Percentiles rank a stretch among this genome's conserved stretches.
phyloP scores from a whole-genome alignment of 2,888 invertebrate species.

The Galeruca laticollis region DNA sequence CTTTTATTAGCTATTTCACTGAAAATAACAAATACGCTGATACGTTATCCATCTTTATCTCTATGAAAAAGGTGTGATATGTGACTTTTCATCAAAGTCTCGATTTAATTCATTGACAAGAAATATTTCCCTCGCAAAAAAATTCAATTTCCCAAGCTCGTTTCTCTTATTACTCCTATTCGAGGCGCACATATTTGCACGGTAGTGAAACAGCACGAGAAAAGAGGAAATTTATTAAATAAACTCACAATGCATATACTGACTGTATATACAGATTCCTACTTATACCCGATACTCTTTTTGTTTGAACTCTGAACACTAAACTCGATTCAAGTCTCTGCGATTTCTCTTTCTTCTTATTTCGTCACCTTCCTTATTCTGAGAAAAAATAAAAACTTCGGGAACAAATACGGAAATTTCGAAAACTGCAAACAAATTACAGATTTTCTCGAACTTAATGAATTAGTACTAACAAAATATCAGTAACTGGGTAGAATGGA shows the following conservation, averaged over 20 bases:
- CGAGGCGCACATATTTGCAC: slow-evolving; percentile 13
- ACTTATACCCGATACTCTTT: slow-evolving; percentile 13
- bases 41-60: too few species aligned
- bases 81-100: slow-evolving; percentile 2
- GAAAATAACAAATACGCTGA: too few species aligned
- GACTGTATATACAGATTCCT: slow-evolving; percentile 24
- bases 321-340: slow-evolving; percentile 22
- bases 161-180: slow-evolving; percentile 26
- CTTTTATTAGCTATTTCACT: too few species aligned
- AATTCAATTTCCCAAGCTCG: slow-evolving; percentile 25
- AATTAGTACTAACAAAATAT: too few species aligned
- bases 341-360: slow-evolving; percentile 25
- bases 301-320: slow-evolving; percentile 26
- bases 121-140: slow-evolving; percentile 6
- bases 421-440: background rate
- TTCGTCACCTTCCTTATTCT: slow-evolving; percentile 28
- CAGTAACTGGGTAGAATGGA: too few species aligned
- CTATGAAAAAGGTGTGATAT: background rate
- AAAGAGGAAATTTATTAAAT: slow-evolving; percentile 30
- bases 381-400: background rate
- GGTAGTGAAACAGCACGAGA: slow-evolving; percentile 26
- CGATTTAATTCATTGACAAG: slow-evolving; percentile 12
- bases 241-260: slow-evolving; percentile 31
- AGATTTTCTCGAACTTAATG: too few species aligned
- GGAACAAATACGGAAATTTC: background rate